Percentiles rank a stretch among this genome's conserved stretches.
Conservation (phyloP, 1,140 invertebrate species). For the Olivierus martensii region DNA sequence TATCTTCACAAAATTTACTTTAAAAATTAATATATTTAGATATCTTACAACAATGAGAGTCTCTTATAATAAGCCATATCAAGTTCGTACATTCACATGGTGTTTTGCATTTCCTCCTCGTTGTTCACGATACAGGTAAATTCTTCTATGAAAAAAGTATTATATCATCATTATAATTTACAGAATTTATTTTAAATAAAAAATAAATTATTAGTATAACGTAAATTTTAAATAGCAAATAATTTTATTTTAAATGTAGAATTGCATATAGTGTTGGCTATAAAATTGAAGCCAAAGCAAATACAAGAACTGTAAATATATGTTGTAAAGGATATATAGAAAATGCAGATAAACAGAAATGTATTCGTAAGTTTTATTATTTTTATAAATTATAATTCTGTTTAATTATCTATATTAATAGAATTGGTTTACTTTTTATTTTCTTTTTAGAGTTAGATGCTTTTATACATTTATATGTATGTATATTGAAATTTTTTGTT, state of each 20-base stretch:
- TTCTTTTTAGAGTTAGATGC: too few species aligned
- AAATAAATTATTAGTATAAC: too few species aligned
- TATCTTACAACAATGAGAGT: constrained; percentile 54
- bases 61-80: constrained; percentile 61
- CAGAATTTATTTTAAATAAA: too few species aligned
- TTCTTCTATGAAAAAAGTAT: background rate
- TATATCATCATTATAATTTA: too few species aligned
- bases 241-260: constrained; percentile 20
- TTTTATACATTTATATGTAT: too few species aligned
- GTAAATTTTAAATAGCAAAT: background rate
- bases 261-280: constrained; percentile 25
- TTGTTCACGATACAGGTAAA: constrained; percentile 61
- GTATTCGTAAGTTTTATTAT: constrained; percentile 24
- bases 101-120: constrained; percentile 67
- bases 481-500: too few species aligned
- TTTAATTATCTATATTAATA: too few species aligned
- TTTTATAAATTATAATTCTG: too few species aligned
- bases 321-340: constrained; percentile 69
- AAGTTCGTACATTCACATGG: constrained; percentile 61
- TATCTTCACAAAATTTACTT: constrained; percentile 1
- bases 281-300: constrained; percentile 41
- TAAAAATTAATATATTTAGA: constrained; percentile 34
- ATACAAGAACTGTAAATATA: constrained; percentile 57
- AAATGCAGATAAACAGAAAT: constrained; percentile 30
- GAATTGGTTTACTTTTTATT: too few species aligned